Percentiles rank a stretch among this genome's conserved stretches.
Conservation (phyloP, 2,113 vertebrate species). For the Perccottus glenii region DNA sequence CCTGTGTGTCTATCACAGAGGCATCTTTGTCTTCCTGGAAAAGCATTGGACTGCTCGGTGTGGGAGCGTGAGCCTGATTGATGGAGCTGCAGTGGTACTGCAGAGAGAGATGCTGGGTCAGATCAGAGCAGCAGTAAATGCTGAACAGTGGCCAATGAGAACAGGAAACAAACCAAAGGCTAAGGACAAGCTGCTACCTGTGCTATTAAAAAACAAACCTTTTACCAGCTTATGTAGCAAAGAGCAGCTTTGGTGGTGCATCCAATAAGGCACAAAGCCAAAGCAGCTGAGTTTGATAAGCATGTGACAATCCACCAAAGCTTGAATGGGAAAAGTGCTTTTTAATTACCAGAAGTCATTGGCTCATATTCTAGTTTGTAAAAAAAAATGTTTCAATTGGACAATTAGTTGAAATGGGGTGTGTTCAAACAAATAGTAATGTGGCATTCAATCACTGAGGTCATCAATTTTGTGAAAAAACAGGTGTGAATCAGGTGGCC, state of each 20-base stretch:
- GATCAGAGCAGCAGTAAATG: conserved; percentile 59
- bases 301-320: not conserved
- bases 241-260: conserved; percentile 22
- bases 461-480: too few species aligned
- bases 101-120: conserved; percentile 51
- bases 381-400: too few species aligned
- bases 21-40: conserved; percentile 53
- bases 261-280: conserved; percentile 17
- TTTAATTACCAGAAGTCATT: not conserved
- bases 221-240: conserved; percentile 31
- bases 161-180: conserved; percentile 14
- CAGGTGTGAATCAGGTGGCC: too few species aligned
- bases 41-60: conserved; percentile 39
- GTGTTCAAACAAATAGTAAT: too few species aligned
- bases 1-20: conserved; percentile 53
- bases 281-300: not conserved
- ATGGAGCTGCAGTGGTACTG: conserved; percentile 75
- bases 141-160: conserved; percentile 44
- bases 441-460: too few species aligned
- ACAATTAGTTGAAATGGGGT: too few species aligned
- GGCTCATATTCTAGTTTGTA: not conserved
- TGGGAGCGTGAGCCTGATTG: conserved; percentile 58
- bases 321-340: not conserved
- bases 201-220: conserved; percentile 19
- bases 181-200: conserved; percentile 4